These are phyloP conservation scores for Leucoptera coffeella DNA, from an alignment of 2,888 invertebrate genomes.

Conservation along the genomic window DNA sequence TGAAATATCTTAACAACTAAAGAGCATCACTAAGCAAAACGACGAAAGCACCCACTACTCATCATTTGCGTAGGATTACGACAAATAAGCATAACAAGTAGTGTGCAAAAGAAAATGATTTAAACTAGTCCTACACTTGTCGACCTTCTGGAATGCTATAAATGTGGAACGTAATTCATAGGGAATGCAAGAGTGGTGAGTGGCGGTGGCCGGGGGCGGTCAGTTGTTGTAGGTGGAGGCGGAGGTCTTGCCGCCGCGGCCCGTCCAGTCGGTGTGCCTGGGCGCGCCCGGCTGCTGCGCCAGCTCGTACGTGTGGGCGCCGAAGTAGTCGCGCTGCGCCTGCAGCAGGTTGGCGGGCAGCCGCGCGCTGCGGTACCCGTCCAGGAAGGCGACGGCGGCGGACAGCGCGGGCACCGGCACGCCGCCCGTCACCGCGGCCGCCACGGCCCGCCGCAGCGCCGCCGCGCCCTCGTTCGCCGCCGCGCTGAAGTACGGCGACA, in stretches of 20 bases:
- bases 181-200: too few species aligned
- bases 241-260: conserved; percentile 92
- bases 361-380: conserved; percentile 82
- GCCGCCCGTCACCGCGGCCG: conserved; percentile 66
- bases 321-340: conserved; percentile 97
- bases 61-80: too few species aligned
- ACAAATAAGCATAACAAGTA: too few species aligned
- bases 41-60: too few species aligned
- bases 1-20: too few species aligned
- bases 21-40: too few species aligned
- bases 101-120: too few species aligned
- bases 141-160: too few species aligned
- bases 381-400: conserved; percentile 94
- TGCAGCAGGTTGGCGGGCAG: conserved; percentile 95
- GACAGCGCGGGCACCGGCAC: conserved; percentile 91
- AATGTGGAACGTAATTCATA: too few species aligned
- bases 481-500: conserved; percentile 89
- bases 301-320: conserved; percentile 97
- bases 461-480: conserved; percentile 76
- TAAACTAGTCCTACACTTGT: too few species aligned
- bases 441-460: conserved; percentile 81
- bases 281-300: conserved; percentile 79
- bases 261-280: conserved; percentile 99
- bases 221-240: conserved; percentile 78
- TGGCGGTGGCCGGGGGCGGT: too few species aligned